Base-by-base conservation (phyloP, 2,888 invertebrate genomes). In the Gymnocheta viridis region DNA sequence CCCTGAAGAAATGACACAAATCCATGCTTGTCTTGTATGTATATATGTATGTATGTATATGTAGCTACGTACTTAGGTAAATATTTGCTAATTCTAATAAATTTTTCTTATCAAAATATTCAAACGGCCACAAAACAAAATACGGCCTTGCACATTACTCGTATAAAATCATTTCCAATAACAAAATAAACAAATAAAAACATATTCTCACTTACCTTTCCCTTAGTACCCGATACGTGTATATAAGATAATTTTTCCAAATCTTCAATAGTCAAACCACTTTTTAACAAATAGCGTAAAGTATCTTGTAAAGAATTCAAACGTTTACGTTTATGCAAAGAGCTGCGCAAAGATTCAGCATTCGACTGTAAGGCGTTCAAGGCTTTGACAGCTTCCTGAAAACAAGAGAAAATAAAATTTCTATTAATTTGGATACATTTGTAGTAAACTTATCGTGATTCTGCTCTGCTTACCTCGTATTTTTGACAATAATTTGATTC, bases 191-290 rank as follows among this genome's bases (percentile, higher is more conserved):
- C 1, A n/a, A 19, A 2, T 9, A 47, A 47, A 17, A 47, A 17
- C 6, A 47, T 6, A 2, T 54, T 12, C 19, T 22, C 7, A 80
- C 88, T 85, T 89, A 94, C 94, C 93, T 99, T 99, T 69, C 99
- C 99, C 93, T 99, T 99, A 1, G 99, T 99, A 10, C 99, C 99
- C 82, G 98, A 95, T 6, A 99, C 95, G 93, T 99, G 99, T 89
- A 99, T 98, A 51, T 98, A 94, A 72, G 97, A 96, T 19, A 98
- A 91, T 72, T 93, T 92, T 87, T 96, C 95, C 74, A 98, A 91
- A 85, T 94, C 94, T 0, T 94, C 92, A 22, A 95, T 84, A 0
- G 93, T 91, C 2, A 96, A 90, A 22, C 96, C 96, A 44, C 94
- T 94, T 82, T 95, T 94, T 67, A 88, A 86, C 70, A 95, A 91